Conservation (phyloP, 2,888 invertebrate species). For the Polyploca ridens region DNA sequence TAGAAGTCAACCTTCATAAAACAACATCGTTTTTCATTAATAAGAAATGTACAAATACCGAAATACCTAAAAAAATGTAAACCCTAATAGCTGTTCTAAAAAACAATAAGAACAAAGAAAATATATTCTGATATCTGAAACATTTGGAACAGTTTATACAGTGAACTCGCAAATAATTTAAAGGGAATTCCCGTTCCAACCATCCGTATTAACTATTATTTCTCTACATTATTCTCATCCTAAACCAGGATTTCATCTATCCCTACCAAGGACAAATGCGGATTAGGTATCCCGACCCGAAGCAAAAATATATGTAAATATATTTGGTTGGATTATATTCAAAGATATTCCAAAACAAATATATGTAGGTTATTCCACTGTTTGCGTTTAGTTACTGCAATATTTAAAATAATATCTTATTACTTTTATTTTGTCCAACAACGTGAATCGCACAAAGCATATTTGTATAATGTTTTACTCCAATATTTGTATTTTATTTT, state of each 20-base stretch:
- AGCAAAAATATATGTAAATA: constrained; percentile 29
- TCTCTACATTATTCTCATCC: constrained; percentile 20
- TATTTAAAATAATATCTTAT: background rate
- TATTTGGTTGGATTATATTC: constrained; percentile 23
- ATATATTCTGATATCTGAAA: background rate
- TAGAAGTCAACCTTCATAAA: too few species aligned
- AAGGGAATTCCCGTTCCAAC: background rate
- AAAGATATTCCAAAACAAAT: constrained; percentile 18
- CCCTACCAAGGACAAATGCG: constrained; percentile 18
- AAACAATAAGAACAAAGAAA: background rate
- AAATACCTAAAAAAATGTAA: too few species aligned
- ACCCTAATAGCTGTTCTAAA: background rate
- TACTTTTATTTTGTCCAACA: background rate
- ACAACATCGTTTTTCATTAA: too few species aligned
- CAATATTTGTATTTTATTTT: too few species aligned
- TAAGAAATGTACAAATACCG: too few species aligned
- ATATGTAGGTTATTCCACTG: constrained; percentile 16
- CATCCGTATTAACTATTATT: constrained; percentile 10
- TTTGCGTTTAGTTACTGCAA: constrained; percentile 1
- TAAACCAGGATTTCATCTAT: constrained; percentile 27
- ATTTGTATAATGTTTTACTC: too few species aligned
- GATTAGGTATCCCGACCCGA: constrained; percentile 24
- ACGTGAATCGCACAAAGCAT: too few species aligned
- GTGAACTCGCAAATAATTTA: background rate
- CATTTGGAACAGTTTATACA: background rate